A percentile compares a stretch with the other conserved stretches of the same genome.
Evolutionary conservation across 1,140 invertebrate species (phyloP).

Genomic region (Aricia agestis): DNA sequence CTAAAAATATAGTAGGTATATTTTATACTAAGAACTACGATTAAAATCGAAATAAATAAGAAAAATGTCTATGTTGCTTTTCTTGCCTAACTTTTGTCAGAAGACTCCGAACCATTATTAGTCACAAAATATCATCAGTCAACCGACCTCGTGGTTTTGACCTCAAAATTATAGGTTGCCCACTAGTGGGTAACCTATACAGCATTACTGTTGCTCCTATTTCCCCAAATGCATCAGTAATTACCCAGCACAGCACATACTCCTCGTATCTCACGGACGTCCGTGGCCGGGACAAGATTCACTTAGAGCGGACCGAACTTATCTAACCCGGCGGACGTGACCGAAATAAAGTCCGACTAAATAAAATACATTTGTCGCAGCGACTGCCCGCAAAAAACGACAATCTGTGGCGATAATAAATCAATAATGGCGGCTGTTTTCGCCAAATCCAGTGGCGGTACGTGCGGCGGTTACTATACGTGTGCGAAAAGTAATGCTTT

Average conservation of each 20-base stretch:
- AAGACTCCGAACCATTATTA: too few species aligned
- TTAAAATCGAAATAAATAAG: too few species aligned
- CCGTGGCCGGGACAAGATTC: not conserved
- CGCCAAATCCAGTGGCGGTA: constrained; percentile 5
- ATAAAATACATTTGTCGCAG: constrained; percentile 24
- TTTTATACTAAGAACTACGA: too few species aligned
- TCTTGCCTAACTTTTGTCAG: too few species aligned
- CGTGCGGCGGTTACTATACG: not conserved
- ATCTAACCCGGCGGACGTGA: constrained; percentile 28
- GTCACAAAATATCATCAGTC: too few species aligned
- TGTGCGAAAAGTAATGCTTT: too few species aligned
- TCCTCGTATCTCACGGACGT: not conserved
- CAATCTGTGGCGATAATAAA: constrained; percentile 17
- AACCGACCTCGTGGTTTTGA: too few species aligned
- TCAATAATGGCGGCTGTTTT: constrained; percentile 12
- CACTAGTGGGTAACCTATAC: too few species aligned
- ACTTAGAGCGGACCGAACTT: constrained; percentile 14
- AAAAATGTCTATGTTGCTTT: too few species aligned
- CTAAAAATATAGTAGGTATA: too few species aligned
- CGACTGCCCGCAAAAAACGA: constrained; percentile 25
- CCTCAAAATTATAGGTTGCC: too few species aligned
- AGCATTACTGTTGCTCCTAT: too few species aligned
- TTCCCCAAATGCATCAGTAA: not conserved
- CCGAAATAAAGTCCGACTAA: constrained; percentile 21
- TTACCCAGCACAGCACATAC: not conserved